Evolutionary conservation across 2,888 invertebrate species (phyloP), one percentile per base, ranked within the genome.

Genomic region (Lissocephala sabroskyi): DNA sequence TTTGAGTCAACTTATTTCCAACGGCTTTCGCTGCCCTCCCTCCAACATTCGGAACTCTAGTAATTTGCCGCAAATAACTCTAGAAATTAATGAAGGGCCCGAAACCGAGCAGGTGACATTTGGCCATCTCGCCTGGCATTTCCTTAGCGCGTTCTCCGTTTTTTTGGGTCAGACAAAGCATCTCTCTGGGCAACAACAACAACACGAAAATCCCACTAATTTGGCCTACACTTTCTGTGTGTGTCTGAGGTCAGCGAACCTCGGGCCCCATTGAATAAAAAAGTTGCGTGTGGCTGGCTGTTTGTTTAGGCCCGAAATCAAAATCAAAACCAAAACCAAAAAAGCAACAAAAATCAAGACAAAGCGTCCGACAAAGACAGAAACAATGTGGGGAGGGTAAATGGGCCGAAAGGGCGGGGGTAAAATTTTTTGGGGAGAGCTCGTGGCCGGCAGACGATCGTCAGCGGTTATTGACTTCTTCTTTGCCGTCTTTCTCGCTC

Each of bases 171-270:
- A n/a, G n/a, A n/a, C n/a, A n/a, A n/a, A 45, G 9, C 19, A 19
- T 37, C 18, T 37, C n/a, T 37, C 1, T n/a, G 37, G 23, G 23
- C 23, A 23, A 23, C 3, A 23, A 23, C 3, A 23, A 30, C 4
- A n/a, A n/a, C n/a, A n/a, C n/a, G n/a, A n/a, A n/a, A n/a, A n/a
- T n/a, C n/a, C 17, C 16, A 19, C 16, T 17, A 37, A 10, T 46
- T 45, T 40, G 45, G 49, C 36, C 45, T 53, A 49, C 33, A 36
- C 40, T 7, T 36, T 29, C 41, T 30, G 28, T 17, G 26, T 29
- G 51, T 70, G 62, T 66, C 66, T 56, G 44, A 70, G 70, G 67
- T 67, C 67, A 63, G 54, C 59, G 70, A 71, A 67, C 70, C 44
- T 42, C 9, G 18, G 16, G 9, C 18, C n/a, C 30, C 26, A 10